Evolutionary conservation across 2,888 invertebrate species (phyloP).

Genomic region (Pheosia gnoma): DNA sequence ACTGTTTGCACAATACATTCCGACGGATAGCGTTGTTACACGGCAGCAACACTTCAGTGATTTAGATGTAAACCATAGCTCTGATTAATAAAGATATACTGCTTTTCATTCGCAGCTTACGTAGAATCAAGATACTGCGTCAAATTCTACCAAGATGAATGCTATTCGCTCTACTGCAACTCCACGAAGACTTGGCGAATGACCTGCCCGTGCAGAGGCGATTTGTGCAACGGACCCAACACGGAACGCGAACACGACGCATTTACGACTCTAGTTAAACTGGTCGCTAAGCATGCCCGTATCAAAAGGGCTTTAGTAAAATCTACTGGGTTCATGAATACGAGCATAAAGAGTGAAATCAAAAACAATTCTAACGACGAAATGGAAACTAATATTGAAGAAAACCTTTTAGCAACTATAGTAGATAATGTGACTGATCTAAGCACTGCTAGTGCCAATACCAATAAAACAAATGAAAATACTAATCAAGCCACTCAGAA

Average conservation of each 20-base stretch:
- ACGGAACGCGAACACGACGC: slow-evolving; percentile 65
- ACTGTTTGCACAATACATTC: too few species aligned
- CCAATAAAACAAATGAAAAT: slow-evolving; percentile 14
- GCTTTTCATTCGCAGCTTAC: slow-evolving; percentile 57
- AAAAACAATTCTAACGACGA: slow-evolving; percentile 22
- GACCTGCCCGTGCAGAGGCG: slow-evolving; percentile 73
- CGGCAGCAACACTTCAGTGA: too few species aligned
- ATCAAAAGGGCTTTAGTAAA: slow-evolving; percentile 40
- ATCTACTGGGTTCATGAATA: slow-evolving; percentile 29
- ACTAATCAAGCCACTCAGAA: slow-evolving; percentile 7
- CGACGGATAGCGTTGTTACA: too few species aligned
- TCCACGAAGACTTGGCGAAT: slow-evolving; percentile 71
- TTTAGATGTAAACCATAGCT: too few species aligned
- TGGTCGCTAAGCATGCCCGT: slow-evolving; percentile 42
- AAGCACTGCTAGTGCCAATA: not conserved
- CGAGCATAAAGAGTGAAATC: slow-evolving; percentile 25
- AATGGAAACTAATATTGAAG: slow-evolving; percentile 13
- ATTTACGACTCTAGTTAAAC: slow-evolving; percentile 54
- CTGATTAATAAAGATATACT: not conserved
- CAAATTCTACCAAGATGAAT: slow-evolving; percentile 76
- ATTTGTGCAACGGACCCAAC: slow-evolving; percentile 73
- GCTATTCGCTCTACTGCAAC: slow-evolving; percentile 73
- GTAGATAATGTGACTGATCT: not conserved
- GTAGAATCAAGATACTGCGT: slow-evolving; percentile 73
- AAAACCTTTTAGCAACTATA: slow-evolving; percentile 1